Evolutionary conservation across 2,888 invertebrate species (phyloP).

Genomic region (Athrips mouffetella): DNA sequence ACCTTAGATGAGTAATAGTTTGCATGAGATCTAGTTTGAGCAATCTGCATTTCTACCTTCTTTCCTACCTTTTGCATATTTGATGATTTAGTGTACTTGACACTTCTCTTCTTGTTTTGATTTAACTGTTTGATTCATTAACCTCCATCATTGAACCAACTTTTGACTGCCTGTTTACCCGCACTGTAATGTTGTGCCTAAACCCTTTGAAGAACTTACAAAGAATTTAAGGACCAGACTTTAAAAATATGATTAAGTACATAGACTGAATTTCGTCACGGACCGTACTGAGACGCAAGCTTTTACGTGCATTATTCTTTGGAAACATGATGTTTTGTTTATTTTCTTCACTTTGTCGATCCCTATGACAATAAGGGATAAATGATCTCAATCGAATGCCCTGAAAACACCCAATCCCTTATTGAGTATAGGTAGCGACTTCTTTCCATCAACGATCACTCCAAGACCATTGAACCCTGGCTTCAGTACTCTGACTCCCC

Average conservation of each 20-base stretch:
- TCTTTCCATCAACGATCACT: conserved; percentile 7
- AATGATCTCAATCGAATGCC: background rate
- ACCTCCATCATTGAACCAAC: conserved; percentile 62
- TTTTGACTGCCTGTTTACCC: conserved; percentile 55
- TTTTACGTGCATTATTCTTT: conserved; percentile 33
- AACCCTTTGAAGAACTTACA: conserved; percentile 57
- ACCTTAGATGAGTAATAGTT: conserved; percentile 73
- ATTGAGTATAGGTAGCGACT: conserved; percentile 14
- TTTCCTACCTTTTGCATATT: conserved; percentile 37
- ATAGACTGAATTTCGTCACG: conserved; percentile 17
- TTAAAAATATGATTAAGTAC: conserved; percentile 4
- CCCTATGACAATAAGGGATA: conserved; percentile 17
- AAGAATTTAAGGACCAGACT: conserved; percentile 47
- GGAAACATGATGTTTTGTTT: conserved; percentile 5
- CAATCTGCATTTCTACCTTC: conserved; percentile 51
- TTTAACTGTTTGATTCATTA: conserved; percentile 50
- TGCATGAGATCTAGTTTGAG: conserved; percentile 64
- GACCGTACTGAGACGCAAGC: conserved; percentile 59
- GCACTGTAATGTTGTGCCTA: conserved; percentile 42
- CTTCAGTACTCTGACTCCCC: conserved; percentile 29
- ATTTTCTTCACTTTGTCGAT: conserved; percentile 10
- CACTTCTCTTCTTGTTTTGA: conserved; percentile 41
- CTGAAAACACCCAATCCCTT: conserved; percentile 8
- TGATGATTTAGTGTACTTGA: conserved; percentile 48
- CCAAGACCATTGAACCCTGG: conserved; percentile 9